A percentile compares a stretch with the other conserved stretches of the same genome.
Evolutionary conservation across 2,113 vertebrate species (phyloP).

Genomic region (Diadophis punctatus): DNA sequence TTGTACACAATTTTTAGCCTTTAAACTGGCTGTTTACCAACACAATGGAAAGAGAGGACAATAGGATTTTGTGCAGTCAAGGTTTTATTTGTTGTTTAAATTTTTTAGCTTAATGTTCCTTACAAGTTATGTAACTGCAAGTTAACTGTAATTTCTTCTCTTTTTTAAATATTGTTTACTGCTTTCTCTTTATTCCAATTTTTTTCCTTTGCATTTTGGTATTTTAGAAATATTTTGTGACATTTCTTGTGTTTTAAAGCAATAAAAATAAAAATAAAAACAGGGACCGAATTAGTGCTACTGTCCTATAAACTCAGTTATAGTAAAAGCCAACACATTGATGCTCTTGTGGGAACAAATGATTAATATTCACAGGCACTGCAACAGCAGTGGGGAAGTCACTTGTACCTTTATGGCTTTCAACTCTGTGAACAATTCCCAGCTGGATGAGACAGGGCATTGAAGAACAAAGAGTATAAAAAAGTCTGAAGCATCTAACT

Average conservation of each 20-base stretch:
- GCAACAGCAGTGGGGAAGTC: neutral
- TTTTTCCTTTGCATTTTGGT: neutral
- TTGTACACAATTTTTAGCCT: neutral
- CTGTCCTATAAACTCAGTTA: neutral
- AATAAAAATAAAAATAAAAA: neutral
- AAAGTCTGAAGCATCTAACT: neutral
- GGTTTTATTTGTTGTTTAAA: neutral
- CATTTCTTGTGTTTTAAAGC: neutral
- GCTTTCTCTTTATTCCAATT: neutral
- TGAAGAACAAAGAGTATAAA: neutral
- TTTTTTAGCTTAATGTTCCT: neutral
- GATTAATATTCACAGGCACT: neutral
- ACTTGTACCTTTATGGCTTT: neutral
- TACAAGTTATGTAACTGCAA: neutral
- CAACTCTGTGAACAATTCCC: neutral
- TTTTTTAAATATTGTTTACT: neutral
- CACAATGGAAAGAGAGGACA: neutral
- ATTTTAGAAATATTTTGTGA: neutral
- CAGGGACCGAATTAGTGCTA: constrained; percentile 6
- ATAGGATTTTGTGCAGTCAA: neutral
- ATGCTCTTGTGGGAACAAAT: neutral
- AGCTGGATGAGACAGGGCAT: neutral
- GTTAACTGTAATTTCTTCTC: neutral
- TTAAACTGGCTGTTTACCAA: neutral
- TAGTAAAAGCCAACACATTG: neutral